Evolutionary conservation across 2,888 invertebrate species (phyloP).

Genomic region (Tipula helvola): DNA sequence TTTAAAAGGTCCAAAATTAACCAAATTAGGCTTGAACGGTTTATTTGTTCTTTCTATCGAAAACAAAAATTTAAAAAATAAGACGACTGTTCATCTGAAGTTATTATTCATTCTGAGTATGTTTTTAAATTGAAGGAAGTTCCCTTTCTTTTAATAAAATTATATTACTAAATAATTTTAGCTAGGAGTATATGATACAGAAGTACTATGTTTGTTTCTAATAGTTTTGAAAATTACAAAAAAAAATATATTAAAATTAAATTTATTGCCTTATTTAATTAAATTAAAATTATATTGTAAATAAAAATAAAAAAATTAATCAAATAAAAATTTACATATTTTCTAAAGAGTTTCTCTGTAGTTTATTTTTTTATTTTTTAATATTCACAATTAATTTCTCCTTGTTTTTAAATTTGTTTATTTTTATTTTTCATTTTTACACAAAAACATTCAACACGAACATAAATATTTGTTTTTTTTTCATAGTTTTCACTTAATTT

Average conservation of each 20-base stretch:
- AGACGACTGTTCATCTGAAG: too few species aligned
- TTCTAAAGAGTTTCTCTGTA: not conserved
- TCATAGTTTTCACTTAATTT: not conserved
- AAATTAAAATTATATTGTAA: not conserved
- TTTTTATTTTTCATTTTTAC: not conserved
- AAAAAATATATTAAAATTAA: not conserved
- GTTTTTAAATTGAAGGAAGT: too few species aligned
- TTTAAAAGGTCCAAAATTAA: too few species aligned
- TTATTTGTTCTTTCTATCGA: too few species aligned
- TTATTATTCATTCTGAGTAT: too few species aligned
- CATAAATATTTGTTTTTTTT: not conserved
- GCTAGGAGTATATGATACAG: too few species aligned
- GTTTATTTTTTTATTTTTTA: not conserved
- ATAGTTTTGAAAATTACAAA: too few species aligned
- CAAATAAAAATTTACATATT: not conserved
- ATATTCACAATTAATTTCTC: not conserved
- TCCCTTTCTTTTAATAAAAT: too few species aligned
- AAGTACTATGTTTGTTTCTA: too few species aligned
- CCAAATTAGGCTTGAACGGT: too few species aligned
- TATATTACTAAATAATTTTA: too few species aligned
- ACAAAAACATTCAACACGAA: conserved; percentile 4
- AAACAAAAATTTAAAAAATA: too few species aligned
- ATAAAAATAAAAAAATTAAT: not conserved
- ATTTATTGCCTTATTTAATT: not conserved
- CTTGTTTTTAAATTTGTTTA: not conserved